Base-by-base conservation (phyloP, 2,888 invertebrate species). In the Cenopis cana region DNA sequence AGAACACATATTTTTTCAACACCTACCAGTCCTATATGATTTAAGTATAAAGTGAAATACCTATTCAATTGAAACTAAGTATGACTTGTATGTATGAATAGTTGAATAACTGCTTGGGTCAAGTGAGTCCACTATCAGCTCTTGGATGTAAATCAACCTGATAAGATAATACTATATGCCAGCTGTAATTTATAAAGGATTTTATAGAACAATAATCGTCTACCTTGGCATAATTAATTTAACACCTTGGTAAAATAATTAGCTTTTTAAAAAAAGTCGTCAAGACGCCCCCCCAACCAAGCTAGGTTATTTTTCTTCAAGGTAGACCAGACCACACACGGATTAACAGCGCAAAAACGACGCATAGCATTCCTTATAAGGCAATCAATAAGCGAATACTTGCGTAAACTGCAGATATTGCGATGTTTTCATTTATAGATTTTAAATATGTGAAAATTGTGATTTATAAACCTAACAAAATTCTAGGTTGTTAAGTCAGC, bases 261-360 rank as follows among this genome's bases (percentile, higher is more conserved):
- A 9, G 29, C 29, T 60, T 67, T n/a, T 50, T 18, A 41, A 52
- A 69, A 61, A 57, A 38, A 64, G 46, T 54, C 49, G 64, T n/a
- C n/a, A n/a, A 33, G 60, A 33, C 24, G 33, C 54, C 59, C 17
- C 46, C 50, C 33, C 33, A n/a, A 46, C 14, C 59, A 50, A 66
- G 66, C 71, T 71, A 71, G 71, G 71, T 71, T 71, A 71, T 71
- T 60, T n/a, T 61, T 55, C 33, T 61, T 71, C 66, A 71, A 71
- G 71, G 71, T 14, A 71, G 67, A 29, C 66, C 17, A 29, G 75
- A 74, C 75, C 73, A 72, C 76, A 73, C 72, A 70, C 72, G 76
- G 68, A 56, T 68, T 75, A 29, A 54, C 29, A 24, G 56, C 57
- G 54, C 68, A 72, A 72, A 74, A 70, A 49, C 68, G 65, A 49